Base-by-base conservation (phyloP, 2,797 vertebrate species). In the Chaetophractus vellerosus region DNA sequence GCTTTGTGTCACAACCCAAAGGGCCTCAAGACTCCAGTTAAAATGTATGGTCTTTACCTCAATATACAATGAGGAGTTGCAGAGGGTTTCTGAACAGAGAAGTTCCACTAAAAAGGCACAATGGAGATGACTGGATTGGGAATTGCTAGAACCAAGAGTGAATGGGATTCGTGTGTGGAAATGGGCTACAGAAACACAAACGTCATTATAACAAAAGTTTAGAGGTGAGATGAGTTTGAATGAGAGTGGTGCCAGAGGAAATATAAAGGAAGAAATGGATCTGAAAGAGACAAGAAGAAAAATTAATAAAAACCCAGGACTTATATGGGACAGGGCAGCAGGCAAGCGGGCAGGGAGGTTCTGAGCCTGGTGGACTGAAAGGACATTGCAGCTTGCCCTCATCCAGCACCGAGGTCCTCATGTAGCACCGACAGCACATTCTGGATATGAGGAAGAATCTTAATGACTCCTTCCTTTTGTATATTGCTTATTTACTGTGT, bases 101-200 rank as follows among this genome's bases (percentile, higher is more conserved):
- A 23, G 52, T 1, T 48, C 61, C n/a, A 9, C 26, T 5, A 0
- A 1, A 12, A n/a, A 71, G 57, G 57, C 15, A 14, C 55, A 63
- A 2, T 1, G 28, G 6, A 23, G 64, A 41, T 36, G 45, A 12
- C n/a, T 15, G 2, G 50, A 4, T 26, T 28, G 50, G 74, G 66
- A n/a, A 9, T 0, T 24, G 36, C 18, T 9, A 14, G 23, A 36
- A 71, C 48, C 16, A 8, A 12, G 16, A 28, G 68, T 41, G 36
- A 19, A 5, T 18, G 5, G 45, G 89, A 11, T 4, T 15, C 21
- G 61, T 4, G 26, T 2, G 14, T 4, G 5, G 72, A 1, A 9
- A n/a, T 0, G 7, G 33, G n/a, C 69, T 36, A 50, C 0, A 14
- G 55, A 18, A 26, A 41, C 1, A 10, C 1, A 16, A 48, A 18